Percentiles rank a stretch among this genome's conserved stretches.
Evolutionary conservation across 2,797 vertebrate genomes (phyloP).

Genomic region (Danio tinwini): DNA sequence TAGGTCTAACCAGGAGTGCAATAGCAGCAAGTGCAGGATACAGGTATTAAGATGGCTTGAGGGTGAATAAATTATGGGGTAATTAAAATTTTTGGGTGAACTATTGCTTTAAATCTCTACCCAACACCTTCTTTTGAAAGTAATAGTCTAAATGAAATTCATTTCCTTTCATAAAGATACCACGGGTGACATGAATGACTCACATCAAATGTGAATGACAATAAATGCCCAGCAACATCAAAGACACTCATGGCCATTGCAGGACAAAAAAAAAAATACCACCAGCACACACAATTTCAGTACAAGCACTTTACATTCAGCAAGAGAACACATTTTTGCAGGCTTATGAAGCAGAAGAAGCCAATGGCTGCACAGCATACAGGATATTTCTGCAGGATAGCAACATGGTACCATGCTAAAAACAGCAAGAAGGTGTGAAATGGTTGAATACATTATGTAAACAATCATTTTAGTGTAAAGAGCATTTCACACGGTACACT

Average conservation of each 20-base stretch:
- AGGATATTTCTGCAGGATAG: neutral
- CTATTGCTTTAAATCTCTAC: neutral
- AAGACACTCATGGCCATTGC: slow-evolving; percentile 19
- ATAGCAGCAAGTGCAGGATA: too few species aligned
- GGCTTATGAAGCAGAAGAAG: slow-evolving; percentile 37
- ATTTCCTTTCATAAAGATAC: slow-evolving; percentile 1
- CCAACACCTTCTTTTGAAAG: neutral
- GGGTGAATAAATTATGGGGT: too few species aligned
- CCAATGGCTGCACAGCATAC: slow-evolving; percentile 30
- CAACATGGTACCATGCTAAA: neutral
- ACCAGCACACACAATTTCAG: slow-evolving; percentile 27
- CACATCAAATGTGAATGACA: slow-evolving; percentile 46
- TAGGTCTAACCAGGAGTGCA: too few species aligned
- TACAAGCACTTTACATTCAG: slow-evolving; percentile 16
- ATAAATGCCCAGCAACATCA: slow-evolving; percentile 35
- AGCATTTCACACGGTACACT: neutral
- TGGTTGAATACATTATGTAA: slow-evolving; percentile 5
- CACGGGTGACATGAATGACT: slow-evolving; percentile 30
- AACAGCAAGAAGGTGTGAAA: neutral
- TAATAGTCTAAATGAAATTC: neutral
- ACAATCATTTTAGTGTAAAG: neutral
- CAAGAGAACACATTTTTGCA: slow-evolving; percentile 38
- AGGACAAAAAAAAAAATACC: slow-evolving; percentile 33
- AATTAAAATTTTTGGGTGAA: too few species aligned
- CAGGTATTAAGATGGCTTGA: too few species aligned